Conservation (phyloP, 2,797 vertebrate genomes). For the Jordanella pulchra region DNA sequence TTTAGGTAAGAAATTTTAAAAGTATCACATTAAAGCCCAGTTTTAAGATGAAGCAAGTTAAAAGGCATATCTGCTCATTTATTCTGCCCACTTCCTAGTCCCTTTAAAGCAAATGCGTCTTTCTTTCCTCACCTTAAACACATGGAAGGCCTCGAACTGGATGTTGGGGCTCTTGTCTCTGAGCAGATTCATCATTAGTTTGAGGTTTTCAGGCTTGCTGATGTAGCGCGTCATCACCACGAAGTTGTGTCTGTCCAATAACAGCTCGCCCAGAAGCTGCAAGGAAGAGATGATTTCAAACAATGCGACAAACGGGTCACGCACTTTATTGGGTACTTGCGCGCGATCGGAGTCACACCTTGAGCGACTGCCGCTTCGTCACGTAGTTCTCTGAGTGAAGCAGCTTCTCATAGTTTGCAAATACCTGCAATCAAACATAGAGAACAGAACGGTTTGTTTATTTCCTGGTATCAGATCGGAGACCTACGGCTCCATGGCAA, state of each 20-base stretch:
- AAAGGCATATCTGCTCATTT: neutral
- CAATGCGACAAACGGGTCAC: neutral
- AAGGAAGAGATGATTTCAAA: neutral
- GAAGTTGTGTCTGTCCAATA: constrained; percentile 95
- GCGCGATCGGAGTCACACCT: constrained; percentile 75
- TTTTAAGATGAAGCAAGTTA: neutral
- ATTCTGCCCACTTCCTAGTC: neutral
- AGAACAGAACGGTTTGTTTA: neutral
- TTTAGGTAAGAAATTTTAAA: too few relatives aligned
- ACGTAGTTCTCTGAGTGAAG: constrained; percentile 97
- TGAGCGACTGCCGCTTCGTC: constrained; percentile 96
- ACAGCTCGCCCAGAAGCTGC: constrained; percentile 90
- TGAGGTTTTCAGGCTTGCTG: constrained; percentile 96
- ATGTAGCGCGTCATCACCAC: constrained; percentile 96
- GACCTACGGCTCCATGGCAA: neutral
- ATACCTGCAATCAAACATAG: constrained; percentile 78
- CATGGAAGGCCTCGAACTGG: constrained; percentile 97
- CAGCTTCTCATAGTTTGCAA: constrained; percentile 94
- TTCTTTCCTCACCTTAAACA: constrained; percentile 88
- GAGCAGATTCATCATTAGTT: constrained; percentile 97
- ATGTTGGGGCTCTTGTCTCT: constrained; percentile 96
- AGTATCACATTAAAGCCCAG: neutral
- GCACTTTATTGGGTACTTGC: neutral
- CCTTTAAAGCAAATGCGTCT: neutral
- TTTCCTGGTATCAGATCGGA: neutral